Evolutionary conservation across 2,113 vertebrate species (phyloP).

Genomic region (Coptodon rendalli): DNA sequence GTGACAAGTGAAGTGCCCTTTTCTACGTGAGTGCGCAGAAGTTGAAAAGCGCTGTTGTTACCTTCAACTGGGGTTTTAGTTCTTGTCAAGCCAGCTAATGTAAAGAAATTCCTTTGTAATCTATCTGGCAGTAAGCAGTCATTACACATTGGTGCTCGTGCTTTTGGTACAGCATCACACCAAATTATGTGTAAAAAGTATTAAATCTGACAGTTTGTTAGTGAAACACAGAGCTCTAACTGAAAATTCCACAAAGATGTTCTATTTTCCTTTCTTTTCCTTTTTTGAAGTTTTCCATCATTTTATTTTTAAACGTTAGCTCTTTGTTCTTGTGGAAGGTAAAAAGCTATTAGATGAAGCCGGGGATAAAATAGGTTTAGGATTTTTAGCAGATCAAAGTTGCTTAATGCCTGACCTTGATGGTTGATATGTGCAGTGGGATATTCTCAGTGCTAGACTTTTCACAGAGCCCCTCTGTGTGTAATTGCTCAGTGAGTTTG

Average conservation of each 20-base stretch:
- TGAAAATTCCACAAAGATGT: background rate
- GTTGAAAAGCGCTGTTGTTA: background rate
- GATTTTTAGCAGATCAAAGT: background rate
- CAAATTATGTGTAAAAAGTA: background rate
- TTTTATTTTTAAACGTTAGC: background rate
- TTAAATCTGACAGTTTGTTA: background rate
- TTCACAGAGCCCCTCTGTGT: background rate
- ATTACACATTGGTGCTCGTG: background rate
- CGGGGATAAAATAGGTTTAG: background rate
- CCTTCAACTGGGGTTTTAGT: background rate
- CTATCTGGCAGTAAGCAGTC: background rate
- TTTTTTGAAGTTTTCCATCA: background rate
- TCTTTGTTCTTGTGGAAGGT: background rate
- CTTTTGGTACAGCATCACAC: fast-evolving
- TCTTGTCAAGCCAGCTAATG: background rate
- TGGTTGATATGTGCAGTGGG: background rate
- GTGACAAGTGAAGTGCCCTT: background rate
- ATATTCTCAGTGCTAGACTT: background rate
- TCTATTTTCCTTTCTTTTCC: background rate
- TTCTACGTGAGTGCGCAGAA: background rate
- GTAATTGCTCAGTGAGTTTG: background rate
- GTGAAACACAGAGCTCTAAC: background rate
- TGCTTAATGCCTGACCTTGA: background rate
- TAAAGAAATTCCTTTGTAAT: background rate
- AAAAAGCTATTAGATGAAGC: background rate